phyloP scores from a whole-genome alignment of 2,888 invertebrate species.

The Drosophila infuscata region DNA sequence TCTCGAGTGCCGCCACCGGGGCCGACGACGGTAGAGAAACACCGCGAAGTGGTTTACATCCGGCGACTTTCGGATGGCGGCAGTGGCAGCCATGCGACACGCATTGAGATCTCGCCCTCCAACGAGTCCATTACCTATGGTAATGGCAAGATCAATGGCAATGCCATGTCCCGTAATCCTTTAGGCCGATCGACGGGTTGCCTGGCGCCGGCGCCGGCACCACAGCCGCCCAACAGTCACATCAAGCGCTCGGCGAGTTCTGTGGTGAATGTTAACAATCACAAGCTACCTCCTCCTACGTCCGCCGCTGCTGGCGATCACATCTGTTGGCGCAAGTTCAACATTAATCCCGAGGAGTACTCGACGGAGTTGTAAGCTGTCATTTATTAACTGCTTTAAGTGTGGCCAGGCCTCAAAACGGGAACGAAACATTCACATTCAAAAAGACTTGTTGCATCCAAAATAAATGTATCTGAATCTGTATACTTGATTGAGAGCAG shows the following conservation, averaged over 20 bases:
- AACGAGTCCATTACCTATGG: conserved; percentile 83
- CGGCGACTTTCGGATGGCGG: conserved; percentile 82
- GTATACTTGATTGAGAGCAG: conserved; percentile 41
- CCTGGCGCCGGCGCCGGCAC: conserved; percentile 50
- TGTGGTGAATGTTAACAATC: conserved; percentile 69
- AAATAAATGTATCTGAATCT: conserved; percentile 71
- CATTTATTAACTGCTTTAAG: background rate
- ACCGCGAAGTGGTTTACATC: conserved; percentile 84
- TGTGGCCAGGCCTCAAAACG: conserved; percentile 11
- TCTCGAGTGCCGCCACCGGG: conserved; percentile 36
- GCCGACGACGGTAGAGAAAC: conserved; percentile 70
- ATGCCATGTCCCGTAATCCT: conserved; percentile 69
- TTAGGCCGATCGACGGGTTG: conserved; percentile 76
- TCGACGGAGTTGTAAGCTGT: conserved; percentile 84
- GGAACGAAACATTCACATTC: conserved; percentile 73
- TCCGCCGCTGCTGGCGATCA: conserved; percentile 84
- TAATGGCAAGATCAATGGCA: conserved; percentile 60
- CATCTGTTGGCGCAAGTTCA: conserved; percentile 86
- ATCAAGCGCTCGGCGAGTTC: conserved; percentile 79
- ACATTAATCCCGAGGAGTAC: conserved; percentile 85
- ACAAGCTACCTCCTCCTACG: conserved; percentile 72
- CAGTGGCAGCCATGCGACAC: conserved; percentile 81
- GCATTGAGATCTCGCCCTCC: conserved; percentile 85
- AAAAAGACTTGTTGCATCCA: conserved; percentile 78
- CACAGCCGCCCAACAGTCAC: conserved; percentile 51